A percentile compares a stretch with the other conserved stretches of the same genome.
These are phyloP conservation scores for Hypotaenidia okinawae DNA, from an alignment of 2,797 vertebrate genomes.

Conservation along the genomic window DNA sequence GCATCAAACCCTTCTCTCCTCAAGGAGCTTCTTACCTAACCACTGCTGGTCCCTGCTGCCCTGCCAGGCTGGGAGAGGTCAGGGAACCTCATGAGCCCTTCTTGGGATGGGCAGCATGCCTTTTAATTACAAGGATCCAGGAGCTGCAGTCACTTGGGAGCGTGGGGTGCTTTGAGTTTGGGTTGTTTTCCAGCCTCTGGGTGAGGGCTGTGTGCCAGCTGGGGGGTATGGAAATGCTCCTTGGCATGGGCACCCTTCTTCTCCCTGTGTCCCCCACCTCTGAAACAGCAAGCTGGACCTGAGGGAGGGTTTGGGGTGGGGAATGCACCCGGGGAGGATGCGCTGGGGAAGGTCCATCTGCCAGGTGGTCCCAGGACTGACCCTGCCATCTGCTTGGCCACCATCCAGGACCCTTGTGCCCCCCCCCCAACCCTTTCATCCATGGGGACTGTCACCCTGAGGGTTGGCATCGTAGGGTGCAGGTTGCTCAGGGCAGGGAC, in stretches of 20 bases:
- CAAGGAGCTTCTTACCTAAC: background rate
- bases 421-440: fast-evolving
- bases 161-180: fast-evolving
- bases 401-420: background rate
- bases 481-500: background rate
- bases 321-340: background rate
- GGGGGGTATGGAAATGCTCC: background rate
- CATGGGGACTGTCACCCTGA: background rate
- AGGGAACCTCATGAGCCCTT: background rate
- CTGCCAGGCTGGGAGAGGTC: fast-evolving
- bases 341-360: background rate
- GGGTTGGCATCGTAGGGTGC: background rate
- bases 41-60: background rate
- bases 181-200: background rate
- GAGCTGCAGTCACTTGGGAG: background rate
- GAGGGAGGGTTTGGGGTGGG: background rate
- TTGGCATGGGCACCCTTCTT: background rate
- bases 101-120: fast-evolving
- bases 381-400: background rate
- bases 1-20: background rate
- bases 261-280: background rate
- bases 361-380: fast-evolving
- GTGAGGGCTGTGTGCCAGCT: background rate
- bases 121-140: background rate
- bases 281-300: background rate